A percentile compares a stretch with the other conserved stretches of the same genome.
Evolutionary conservation across 2,888 invertebrate species (phyloP).

Genomic region (Drymonia ruficornis): DNA sequence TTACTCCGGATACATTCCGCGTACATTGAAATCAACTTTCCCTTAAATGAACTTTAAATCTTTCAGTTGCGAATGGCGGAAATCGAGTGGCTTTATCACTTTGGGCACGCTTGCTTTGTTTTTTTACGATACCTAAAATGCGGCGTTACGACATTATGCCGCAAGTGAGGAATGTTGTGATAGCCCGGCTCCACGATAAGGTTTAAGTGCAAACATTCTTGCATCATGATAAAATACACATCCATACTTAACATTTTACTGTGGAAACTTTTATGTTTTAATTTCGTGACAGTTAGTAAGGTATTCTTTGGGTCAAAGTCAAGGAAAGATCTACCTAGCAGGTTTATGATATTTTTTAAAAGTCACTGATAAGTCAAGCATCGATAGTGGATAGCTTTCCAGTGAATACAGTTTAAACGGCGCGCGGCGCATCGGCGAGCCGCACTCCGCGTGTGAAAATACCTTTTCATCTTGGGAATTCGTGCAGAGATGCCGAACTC

Average conservation of each 20-base stretch:
- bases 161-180: slow-evolving; percentile 60
- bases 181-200: slow-evolving; percentile 48
- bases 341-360: slow-evolving; percentile 7
- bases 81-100: slow-evolving; percentile 74
- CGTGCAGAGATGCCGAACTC: slow-evolving; percentile 75
- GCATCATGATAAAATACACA: slow-evolving; percentile 36
- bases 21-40: slow-evolving; percentile 67
- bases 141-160: slow-evolving; percentile 64
- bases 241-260: slow-evolving; percentile 16
- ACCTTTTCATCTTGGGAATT: slow-evolving; percentile 81
- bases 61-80: slow-evolving; percentile 68
- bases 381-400: slow-evolving; percentile 58
- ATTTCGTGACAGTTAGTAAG: background rate
- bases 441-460: slow-evolving; percentile 72
- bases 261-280: slow-evolving; percentile 2
- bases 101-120: slow-evolving; percentile 67
- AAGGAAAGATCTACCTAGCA: too few relatives aligned
- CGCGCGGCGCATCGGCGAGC: slow-evolving; percentile 48
- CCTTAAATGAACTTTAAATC: slow-evolving; percentile 75
- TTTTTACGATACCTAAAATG: slow-evolving; percentile 71
- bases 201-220: slow-evolving; percentile 37
- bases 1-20: slow-evolving; percentile 70
- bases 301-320: too few relatives aligned
- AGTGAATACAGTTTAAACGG: slow-evolving; percentile 56
- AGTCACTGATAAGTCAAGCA: slow-evolving; percentile 44